Evolutionary conservation across 2,888 invertebrate species (phyloP), one percentile per base, ranked within the genome.

Genomic region (Pilophorus perplexus): DNA sequence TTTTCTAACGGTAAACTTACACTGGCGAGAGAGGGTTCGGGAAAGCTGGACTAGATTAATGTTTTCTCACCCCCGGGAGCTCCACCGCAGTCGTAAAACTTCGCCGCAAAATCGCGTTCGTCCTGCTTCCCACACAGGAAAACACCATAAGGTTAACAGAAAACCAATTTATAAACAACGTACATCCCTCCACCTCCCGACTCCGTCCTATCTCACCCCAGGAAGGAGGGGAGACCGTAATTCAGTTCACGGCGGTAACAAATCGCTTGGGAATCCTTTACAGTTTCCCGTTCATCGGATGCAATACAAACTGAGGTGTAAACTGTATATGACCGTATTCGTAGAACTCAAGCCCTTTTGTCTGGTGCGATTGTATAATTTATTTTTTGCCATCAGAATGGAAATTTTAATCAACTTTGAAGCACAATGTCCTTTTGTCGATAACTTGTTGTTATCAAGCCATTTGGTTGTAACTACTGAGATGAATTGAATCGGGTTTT

Each of bases 121-220:
- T 23, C 46, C 23, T 12, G 46, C 25, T 25, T 25, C 46, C 46
- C 46, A 3, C 46, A n/a, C n/a, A n/a, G n/a, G 46, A 46, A 46
- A 46, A 46, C 46, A 46, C 46, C 46, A 10, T 46, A 46, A 46
- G 46, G 46, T 46, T 46, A 46, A 46, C 46, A 46, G 46, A 46
- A 46, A 46, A 46, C n/a, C 46, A 46, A 46, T 46, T 46, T 46
- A 46, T 46, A 46, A 23, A 46, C 23, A 46, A 46, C 46, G 46
- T 25, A 23, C 46, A 23, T 46, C 25, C 46, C 23, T 25, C 38
- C 12, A n/a, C 46, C 25, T 10, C 25, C 22, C 22, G 14, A n/a
- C n/a, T n/a, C n/a, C n/a, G n/a, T n/a, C n/a, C n/a, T n/a, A n/a
- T n/a, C n/a, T n/a, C n/a, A n/a, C n/a, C n/a, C n/a, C 12, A 20